Base-by-base conservation (phyloP, 2,888 invertebrate species). In the Zaprionus bogoriensis region DNA sequence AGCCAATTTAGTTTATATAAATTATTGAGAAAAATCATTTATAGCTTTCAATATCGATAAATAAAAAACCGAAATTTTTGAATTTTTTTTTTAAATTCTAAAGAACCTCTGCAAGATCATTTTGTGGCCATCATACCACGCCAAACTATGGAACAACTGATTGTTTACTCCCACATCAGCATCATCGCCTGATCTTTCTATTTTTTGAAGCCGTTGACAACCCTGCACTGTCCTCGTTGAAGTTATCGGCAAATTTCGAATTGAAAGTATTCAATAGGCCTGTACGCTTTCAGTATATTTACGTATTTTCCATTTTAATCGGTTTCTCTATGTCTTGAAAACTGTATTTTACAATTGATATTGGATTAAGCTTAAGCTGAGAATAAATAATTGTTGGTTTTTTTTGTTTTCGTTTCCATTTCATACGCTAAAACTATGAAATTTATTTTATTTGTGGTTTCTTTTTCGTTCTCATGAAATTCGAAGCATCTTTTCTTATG, bases 261-360 rank as follows among this genome's bases (percentile, higher is more conserved):
- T 50, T 17, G 23, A 47, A 55, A 58, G n/a, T 50, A 23, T 54
- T 19, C 23, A 46, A 58, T 45, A 48, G 42, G 42, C 62, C 28
- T 60, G 54, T 45, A 48, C 42, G 42, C 62, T 32, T 60, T 46
- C 25, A 44, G 14, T 30, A 53, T 51, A 41, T 57, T 52, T 66
- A 73, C 59, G 59, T 72, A 69, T 66, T 62, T 65, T 41, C 27
- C 6, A 30, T 57, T 42, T 48, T n/a, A 58, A 67, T 63, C 51
- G 28, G 45, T 30, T 59, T 60, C 65, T 63, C 39, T 50, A 57
- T 58, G 39, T 48, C 32, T 59, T 61, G 57, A 75, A 73, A 60
- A 65, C 59, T 63, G 60, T 77, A 70, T 67, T 46, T 77, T 77
- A 74, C 74, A 76, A 27, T 76, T 60, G 63, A 61, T 65, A 65